phyloP scores from a whole-genome alignment of 2,797 vertebrate species.

The Xiphorhynchus erythropygius region DNA sequence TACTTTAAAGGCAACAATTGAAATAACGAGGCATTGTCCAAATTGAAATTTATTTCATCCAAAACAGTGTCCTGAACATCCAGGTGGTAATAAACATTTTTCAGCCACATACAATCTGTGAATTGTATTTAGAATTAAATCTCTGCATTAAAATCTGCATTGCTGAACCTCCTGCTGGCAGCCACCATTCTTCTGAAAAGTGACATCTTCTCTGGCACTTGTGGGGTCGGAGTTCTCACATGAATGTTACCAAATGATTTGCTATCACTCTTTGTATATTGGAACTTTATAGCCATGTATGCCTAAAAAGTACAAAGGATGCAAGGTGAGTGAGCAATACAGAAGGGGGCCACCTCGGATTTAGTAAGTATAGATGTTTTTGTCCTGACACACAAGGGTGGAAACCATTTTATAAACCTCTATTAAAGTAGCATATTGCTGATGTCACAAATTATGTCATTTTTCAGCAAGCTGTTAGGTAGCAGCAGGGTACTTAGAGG shows the following conservation, averaged over 20 bases:
- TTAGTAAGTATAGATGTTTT: neutral
- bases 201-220: conserved; percentile 33
- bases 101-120: conserved; percentile 26
- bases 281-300: neutral
- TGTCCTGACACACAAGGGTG: neutral
- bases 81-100: conserved; percentile 55
- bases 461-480: conserved; percentile 53
- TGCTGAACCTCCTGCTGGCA: neutral
- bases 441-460: conserved; percentile 73
- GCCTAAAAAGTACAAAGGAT: neutral
- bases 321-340: neutral
- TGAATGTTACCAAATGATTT: neutral
- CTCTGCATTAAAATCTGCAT: conserved; percentile 66
- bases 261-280: neutral
- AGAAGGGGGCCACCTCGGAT: neutral
- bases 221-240: neutral
- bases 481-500: conserved; percentile 15
- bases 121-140: conserved; percentile 69
- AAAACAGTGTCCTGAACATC: conserved; percentile 29
- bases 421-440: conserved; percentile 61
- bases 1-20: conserved; percentile 27
- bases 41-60: conserved; percentile 60
- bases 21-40: conserved; percentile 7
- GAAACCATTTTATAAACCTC: neutral
- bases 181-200: conserved; percentile 20